Percentiles rank a stretch among this genome's conserved stretches.
phyloP scores from a whole-genome alignment of 2,888 invertebrate genomes.

The Polydrusus pterygomalis region DNA sequence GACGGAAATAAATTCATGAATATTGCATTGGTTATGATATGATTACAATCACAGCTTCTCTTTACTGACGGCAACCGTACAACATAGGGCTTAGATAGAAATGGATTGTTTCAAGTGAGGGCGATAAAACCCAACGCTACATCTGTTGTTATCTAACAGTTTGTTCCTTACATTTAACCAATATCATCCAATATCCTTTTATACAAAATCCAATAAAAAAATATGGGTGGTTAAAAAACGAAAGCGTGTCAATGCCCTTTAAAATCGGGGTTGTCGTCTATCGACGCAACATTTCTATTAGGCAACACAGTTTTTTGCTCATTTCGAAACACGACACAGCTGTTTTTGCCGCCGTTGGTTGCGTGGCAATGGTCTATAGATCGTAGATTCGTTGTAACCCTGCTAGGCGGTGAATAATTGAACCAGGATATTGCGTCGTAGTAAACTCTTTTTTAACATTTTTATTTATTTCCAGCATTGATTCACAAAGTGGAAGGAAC shows the following conservation, averaged over 20 bases:
- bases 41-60: too few relatives aligned
- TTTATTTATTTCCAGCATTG: constrained; percentile 12
- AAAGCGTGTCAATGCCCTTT: constrained; percentile 26
- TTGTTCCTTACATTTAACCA: too few relatives aligned
- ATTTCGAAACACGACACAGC: constrained; percentile 22
- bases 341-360: constrained; percentile 19
- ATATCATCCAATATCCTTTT: too few relatives aligned
- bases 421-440: constrained; percentile 40
- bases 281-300: constrained; percentile 19
- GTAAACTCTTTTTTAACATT: constrained; percentile 29
- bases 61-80: too few relatives aligned
- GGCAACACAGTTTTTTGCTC: constrained; percentile 7
- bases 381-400: constrained; percentile 9
- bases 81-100: too few relatives aligned
- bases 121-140: too few relatives aligned
- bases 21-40: too few relatives aligned
- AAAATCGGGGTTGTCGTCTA: constrained; percentile 1
- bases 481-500: constrained; percentile 31
- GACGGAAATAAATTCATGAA: too few relatives aligned
- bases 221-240: constrained; percentile 5
- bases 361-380: constrained; percentile 16
- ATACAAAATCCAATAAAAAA: too few relatives aligned
- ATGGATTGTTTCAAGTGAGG: too few relatives aligned
- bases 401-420: constrained; percentile 35
- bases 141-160: too few relatives aligned